Conservation (phyloP, 2,113 vertebrate species). For the Ptilonorhynchus violaceus region DNA sequence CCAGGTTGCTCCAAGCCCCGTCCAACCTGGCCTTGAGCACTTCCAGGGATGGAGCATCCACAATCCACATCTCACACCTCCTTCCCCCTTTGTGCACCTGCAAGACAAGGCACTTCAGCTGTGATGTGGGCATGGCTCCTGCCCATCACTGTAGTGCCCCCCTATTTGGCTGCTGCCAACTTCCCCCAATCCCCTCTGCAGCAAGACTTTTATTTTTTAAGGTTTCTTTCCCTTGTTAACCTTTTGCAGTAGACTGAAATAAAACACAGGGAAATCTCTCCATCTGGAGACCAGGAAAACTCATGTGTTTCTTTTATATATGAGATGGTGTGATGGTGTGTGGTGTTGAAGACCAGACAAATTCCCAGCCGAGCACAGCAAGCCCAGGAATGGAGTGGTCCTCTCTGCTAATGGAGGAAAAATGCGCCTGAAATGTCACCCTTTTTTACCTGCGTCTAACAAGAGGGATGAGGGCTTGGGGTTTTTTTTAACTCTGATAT, state of each 20-base stretch:
- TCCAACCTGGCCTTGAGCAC: not conserved
- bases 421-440: not conserved
- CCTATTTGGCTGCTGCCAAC: not conserved
- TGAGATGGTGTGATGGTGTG: too few species aligned
- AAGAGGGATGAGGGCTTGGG: not conserved
- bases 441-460: not conserved
- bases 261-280: not conserved
- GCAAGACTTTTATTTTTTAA: too few species aligned
- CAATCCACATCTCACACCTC: not conserved
- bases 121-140: not conserved
- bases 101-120: not conserved
- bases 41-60: not conserved
- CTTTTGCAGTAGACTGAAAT: not conserved
- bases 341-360: not conserved
- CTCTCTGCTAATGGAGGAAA: not conserved
- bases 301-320: not conserved
- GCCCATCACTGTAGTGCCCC: not conserved
- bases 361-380: not conserved
- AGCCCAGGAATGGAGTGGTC: not conserved
- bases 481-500: not conserved
- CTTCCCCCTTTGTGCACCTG: rapidly evolving
- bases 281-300: not conserved
- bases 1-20: not conserved
- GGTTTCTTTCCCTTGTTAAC: not conserved
- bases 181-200: not conserved